Percentiles rank a stretch among this genome's conserved stretches.
Conservation (phyloP, 2,888 invertebrate genomes). For the Listrodromus nycthemerus region DNA sequence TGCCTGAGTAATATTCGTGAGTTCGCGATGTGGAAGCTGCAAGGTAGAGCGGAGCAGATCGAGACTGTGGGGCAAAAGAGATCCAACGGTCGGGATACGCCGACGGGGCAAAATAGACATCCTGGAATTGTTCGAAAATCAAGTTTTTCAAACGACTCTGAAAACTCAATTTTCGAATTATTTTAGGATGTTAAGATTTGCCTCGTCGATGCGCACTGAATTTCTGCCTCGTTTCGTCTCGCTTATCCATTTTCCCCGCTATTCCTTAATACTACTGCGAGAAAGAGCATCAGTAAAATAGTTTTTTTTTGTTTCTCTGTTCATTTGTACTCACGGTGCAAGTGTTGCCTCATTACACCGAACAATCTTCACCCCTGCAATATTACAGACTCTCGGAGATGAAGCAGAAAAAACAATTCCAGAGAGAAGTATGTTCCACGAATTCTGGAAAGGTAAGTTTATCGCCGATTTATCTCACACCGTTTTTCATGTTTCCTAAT, state of each 20-base stretch:
- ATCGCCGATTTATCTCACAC: constrained; percentile 25
- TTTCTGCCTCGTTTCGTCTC: no score
- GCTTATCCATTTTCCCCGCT: no score
- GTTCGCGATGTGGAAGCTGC: constrained; percentile 54
- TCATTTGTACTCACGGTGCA: background rate
- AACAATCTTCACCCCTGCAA: background rate
- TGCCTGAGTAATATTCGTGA: constrained; percentile 57
- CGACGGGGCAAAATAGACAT: no score
- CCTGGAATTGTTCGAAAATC: background rate
- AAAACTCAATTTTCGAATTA: no score
- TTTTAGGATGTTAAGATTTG: no score
- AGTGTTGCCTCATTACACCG: constrained; percentile 17
- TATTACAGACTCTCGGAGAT: constrained; percentile 9
- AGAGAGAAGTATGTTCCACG: background rate
- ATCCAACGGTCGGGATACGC: no score
- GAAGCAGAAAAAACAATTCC: constrained; percentile 45
- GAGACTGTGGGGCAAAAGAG: no score
- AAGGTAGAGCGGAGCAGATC: background rate
- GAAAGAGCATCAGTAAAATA: background rate
- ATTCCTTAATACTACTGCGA: no score
- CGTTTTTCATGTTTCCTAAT: constrained; percentile 19
- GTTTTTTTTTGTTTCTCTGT: background rate
- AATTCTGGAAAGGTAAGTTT: constrained; percentile 19
- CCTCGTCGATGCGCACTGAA: no score
- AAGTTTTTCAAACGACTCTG: background rate